A percentile compares a stretch with the other conserved stretches of the same genome.
Conservation (phyloP, 1,140 invertebrate genomes). For the Anadara kagoshimensis region DNA sequence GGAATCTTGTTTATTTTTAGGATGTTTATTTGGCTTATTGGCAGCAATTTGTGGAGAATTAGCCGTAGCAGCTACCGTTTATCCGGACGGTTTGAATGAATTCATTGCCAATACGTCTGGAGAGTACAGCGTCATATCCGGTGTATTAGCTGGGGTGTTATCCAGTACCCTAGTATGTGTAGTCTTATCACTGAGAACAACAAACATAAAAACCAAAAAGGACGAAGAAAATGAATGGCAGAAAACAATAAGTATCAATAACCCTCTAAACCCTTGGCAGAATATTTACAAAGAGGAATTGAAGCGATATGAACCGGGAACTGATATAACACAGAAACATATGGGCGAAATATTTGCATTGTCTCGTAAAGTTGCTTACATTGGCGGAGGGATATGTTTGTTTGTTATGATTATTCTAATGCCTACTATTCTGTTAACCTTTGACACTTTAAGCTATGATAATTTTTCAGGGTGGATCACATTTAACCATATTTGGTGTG, state of each 20-base stretch:
- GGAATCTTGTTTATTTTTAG: too few relatives aligned
- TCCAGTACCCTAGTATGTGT: conserved; percentile 7
- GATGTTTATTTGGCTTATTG: too few relatives aligned
- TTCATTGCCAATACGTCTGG: conserved; percentile 58
- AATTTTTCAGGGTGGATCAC: conserved; percentile 30
- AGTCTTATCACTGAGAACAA: conserved; percentile 18
- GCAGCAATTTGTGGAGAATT: too few relatives aligned
- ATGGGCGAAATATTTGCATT: conserved; percentile 40
- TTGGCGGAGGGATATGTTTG: conserved; percentile 31
- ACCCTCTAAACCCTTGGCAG: conserved; percentile 70
- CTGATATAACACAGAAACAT: conserved; percentile 20
- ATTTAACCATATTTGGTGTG: conserved; percentile 22
- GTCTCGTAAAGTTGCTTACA: conserved; percentile 23
- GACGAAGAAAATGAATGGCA: conserved; percentile 64
- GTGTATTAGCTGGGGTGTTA: conserved; percentile 20
- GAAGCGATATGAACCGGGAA: conserved; percentile 31
- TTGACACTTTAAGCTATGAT: conserved; percentile 18
- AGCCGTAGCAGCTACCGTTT: too few relatives aligned
- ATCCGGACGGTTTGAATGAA: conserved; percentile 45
- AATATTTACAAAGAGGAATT: conserved; percentile 65
- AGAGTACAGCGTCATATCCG: conserved; percentile 56
- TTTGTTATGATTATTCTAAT: conserved; percentile 35
- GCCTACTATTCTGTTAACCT: conserved; percentile 31
- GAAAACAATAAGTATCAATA: conserved; percentile 71
- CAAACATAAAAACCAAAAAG: conserved; percentile 1